Evolutionary conservation across 1,140 invertebrate genomes (phyloP).

Genomic region (Metopolophium dirhodum): DNA sequence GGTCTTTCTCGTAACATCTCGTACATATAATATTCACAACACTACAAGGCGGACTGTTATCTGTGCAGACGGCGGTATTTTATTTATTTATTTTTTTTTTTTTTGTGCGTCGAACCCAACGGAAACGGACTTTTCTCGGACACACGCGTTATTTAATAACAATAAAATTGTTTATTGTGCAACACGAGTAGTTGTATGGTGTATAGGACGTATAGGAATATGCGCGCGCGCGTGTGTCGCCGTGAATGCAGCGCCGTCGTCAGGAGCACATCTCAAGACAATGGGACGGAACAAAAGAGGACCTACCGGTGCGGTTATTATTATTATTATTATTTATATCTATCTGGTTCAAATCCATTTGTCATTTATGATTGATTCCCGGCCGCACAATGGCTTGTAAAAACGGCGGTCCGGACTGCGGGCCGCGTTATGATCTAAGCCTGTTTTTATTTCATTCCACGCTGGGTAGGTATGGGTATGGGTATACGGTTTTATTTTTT

Average conservation of each 20-base stretch:
- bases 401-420: background rate
- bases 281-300: slow-evolving; percentile 41
- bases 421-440: slow-evolving; percentile 7
- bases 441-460: background rate
- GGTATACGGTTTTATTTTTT: background rate
- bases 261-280: background rate
- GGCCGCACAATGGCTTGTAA: slow-evolving; percentile 44
- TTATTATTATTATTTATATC: background rate
- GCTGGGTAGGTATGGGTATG: too few relatives aligned
- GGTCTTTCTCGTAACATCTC: too few relatives aligned
- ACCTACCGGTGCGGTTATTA: slow-evolving; percentile 38
- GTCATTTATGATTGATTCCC: slow-evolving; percentile 53
- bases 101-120: background rate
- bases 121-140: background rate
- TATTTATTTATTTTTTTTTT: background rate
- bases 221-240: background rate
- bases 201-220: background rate
- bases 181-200: background rate
- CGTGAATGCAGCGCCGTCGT: background rate
- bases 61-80: background rate
- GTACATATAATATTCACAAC: too few relatives aligned
- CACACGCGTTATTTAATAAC: background rate
- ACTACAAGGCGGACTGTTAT: too few relatives aligned
- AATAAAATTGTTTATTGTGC: background rate
- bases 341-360: slow-evolving; percentile 48